These are phyloP conservation scores for Antechinus flavipes DNA, from an alignment of 2,113 vertebrate genomes.

Conservation along the genomic window DNA sequence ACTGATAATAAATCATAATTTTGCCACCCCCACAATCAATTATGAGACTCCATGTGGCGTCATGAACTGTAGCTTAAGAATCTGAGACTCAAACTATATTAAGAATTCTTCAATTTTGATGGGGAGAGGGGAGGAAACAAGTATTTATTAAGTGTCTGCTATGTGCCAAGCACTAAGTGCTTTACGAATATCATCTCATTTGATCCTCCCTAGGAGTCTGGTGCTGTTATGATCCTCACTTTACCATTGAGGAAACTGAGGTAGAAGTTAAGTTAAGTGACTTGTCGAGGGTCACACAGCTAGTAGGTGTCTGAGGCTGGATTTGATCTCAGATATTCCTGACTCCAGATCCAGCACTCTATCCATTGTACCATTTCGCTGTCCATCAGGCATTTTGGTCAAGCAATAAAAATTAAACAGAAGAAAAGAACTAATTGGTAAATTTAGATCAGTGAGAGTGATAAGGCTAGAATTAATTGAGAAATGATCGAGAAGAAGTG, in stretches of 20 bases:
- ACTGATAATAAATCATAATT: no score
- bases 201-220: no score
- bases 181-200: no score
- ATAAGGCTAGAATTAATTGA: background rate
- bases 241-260: background rate
- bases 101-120: background rate
- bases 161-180: no score
- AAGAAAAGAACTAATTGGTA: background rate
- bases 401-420: background rate
- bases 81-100: background rate
- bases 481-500: background rate
- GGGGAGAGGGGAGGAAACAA: background rate
- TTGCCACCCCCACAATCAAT: no score
- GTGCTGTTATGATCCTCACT: background rate
- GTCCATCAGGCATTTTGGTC: background rate
- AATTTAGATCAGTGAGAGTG: background rate
- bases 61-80: no score
- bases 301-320: background rate
- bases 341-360: background rate
- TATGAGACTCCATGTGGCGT: no score
- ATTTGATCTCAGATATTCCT: background rate
- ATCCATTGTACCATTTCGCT: background rate
- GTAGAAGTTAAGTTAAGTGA: background rate
- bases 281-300: background rate
- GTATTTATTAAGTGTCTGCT: background rate